Evolutionary conservation across 2,113 vertebrate genomes (phyloP), one percentile per base, ranked within the genome.

Genomic region (Petaurus breviceps): DNA sequence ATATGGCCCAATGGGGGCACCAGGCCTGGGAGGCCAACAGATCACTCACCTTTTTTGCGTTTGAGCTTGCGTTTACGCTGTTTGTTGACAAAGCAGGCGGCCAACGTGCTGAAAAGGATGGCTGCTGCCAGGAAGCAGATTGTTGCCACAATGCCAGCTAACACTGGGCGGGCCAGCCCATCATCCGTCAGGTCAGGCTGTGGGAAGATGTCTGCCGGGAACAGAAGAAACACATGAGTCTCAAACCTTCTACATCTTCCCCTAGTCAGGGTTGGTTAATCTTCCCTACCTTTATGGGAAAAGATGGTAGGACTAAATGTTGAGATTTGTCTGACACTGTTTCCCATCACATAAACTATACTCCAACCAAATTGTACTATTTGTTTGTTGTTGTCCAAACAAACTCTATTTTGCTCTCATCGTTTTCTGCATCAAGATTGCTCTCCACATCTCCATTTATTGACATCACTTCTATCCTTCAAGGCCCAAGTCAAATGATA

Each of bases 91-190:
- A 99, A 99, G 98, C 99, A 99, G 97, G 99, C 99, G 1, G 99
- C 99, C 68, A 99, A 99, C 23, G 99, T 99, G 98, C 99, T 99
- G 98, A 99, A 99, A 94, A 99, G 99, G 97, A 99, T 99, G 89
- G 99, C 99, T 0, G 99, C 99, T 57, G 99, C 99, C 98, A 99
- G 98, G 98, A 99, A 99, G 98, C 99, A 99, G 98, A 99, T 99
- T 97, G 99, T 99, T 92, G 99, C 99, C 95, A 99, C 99, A 0
- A 99, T 99, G 54, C 99, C 99, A 51, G 99, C 99, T 98, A 99
- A 99, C 98, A 99, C 99, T 0, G 99, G 99, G 95, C 99, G 99
- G 3, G 99, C 99, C 98, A 99, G 99, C 94, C 99, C 99, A 19
- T 99, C 99, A 0, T 99, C 99, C 0, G 99, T 99, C 98, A 99